These are phyloP conservation scores for Cirrhinus molitorella DNA, from an alignment of 2,797 vertebrate species.

Conservation along the genomic window DNA sequence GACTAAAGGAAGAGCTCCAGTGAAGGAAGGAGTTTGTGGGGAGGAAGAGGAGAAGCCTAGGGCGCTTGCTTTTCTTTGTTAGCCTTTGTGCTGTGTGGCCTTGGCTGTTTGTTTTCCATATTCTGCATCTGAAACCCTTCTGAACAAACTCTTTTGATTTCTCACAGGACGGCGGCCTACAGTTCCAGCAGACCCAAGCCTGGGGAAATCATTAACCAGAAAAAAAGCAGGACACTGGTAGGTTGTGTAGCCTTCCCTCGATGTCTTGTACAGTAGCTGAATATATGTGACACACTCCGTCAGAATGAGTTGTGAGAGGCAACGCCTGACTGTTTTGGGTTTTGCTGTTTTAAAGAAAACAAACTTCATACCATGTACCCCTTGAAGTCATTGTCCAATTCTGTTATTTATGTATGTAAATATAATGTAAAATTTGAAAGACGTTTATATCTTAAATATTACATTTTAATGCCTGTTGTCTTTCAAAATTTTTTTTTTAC, in stretches of 20 bases:
- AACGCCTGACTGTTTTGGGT: not conserved
- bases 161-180: slow-evolving; percentile 70
- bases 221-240: slow-evolving; percentile 72
- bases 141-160: slow-evolving; percentile 70
- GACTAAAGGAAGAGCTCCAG: not conserved
- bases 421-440: no score
- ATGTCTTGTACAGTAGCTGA: not conserved
- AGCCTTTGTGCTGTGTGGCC: slow-evolving; percentile 62
- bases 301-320: not conserved
- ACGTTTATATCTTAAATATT: not conserved
- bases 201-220: slow-evolving; percentile 72
- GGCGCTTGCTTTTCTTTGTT: slow-evolving; percentile 31
- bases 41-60: slow-evolving; percentile 12
- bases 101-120: slow-evolving; percentile 72
- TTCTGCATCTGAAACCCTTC: slow-evolving; percentile 32
- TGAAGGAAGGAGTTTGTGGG: slow-evolving; percentile 11
- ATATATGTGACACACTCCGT: not conserved
- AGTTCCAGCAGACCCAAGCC: slow-evolving; percentile 62
- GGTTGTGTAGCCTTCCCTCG: slow-evolving; percentile 58
- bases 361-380: not conserved
- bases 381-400: no score
- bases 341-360: not conserved
- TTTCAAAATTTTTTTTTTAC: not conserved
- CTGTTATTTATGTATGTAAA: no score
- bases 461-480: no score